A percentile compares a stretch with the other conserved stretches of the same genome.
Evolutionary conservation across 2,888 invertebrate species (phyloP).

Genomic region (Plutella xylostella): DNA sequence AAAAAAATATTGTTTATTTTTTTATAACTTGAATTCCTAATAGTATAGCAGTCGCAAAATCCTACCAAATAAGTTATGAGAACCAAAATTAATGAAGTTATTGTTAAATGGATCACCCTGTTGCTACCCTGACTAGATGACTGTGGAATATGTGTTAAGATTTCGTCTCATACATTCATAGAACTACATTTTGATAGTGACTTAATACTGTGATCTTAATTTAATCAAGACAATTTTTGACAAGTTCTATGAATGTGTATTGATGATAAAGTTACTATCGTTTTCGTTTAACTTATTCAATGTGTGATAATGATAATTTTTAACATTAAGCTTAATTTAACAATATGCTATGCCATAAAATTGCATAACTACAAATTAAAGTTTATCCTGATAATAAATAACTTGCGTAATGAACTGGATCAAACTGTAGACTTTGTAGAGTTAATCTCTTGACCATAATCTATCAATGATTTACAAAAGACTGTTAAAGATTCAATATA

Average conservation of each 20-base stretch:
- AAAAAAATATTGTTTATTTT: no score
- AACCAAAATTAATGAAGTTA: conserved; percentile 18
- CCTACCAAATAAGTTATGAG: no score
- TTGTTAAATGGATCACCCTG: conserved; percentile 30
- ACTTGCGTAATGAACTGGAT: neutral
- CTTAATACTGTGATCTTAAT: conserved; percentile 70
- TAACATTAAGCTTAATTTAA: conserved; percentile 47
- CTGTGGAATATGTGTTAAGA: conserved; percentile 63
- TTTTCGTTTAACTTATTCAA: conserved; percentile 52
- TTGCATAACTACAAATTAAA: conserved; percentile 24
- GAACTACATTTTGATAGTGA: conserved; percentile 61
- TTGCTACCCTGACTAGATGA: conserved; percentile 54
- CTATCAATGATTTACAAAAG: conserved; percentile 19
- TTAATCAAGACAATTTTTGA: conserved; percentile 63
- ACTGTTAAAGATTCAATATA: conserved; percentile 26
- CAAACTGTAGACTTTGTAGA: no score
- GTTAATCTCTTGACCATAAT: conserved; percentile 1
- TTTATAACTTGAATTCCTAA: no score
- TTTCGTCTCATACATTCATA: conserved; percentile 57
- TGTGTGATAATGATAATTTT: conserved; percentile 59
- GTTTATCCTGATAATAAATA: no score
- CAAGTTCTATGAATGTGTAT: conserved; percentile 55
- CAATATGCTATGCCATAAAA: conserved; percentile 27
- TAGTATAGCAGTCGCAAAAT: no score
- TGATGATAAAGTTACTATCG: conserved; percentile 44